Conservation (phyloP, 1,140 invertebrate species). For the Ips nitidus region DNA sequence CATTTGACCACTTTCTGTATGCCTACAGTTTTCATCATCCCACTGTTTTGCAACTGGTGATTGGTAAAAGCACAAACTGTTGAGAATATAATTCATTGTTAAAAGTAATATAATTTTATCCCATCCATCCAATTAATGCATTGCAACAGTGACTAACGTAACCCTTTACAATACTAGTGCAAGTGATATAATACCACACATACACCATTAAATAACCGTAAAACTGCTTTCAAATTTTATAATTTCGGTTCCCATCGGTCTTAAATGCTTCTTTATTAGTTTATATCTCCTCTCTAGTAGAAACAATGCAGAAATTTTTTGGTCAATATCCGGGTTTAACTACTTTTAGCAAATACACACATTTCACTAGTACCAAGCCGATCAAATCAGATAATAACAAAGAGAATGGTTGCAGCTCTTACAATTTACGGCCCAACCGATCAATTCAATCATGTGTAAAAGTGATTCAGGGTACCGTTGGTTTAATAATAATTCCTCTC, state of each 20-base stretch:
- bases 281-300: no score
- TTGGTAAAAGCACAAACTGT: neutral
- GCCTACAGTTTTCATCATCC: no score
- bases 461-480: conserved; percentile 15
- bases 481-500: neutral
- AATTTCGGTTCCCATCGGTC: conserved; percentile 3
- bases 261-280: conserved; percentile 1
- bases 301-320: no score
- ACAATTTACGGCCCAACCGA: neutral
- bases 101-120: conserved; percentile 5
- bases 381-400: neutral
- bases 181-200: conserved; percentile 10
- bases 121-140: conserved; percentile 20
- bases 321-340: no score
- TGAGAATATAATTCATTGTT: conserved; percentile 16
- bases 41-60: no score
- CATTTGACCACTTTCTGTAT: no score
- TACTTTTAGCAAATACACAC: no score
- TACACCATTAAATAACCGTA: conserved; percentile 16
- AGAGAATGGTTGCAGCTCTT: neutral
- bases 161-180: conserved; percentile 9
- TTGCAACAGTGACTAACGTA: conserved; percentile 19
- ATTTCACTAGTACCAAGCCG: no score
- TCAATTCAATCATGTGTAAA: conserved; percentile 16
- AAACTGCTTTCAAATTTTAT: conserved; percentile 15